A percentile compares a stretch with the other conserved stretches of the same genome.
Evolutionary conservation across 2,113 vertebrate genomes (phyloP).

Genomic region (Potamarius usumacintae): DNA sequence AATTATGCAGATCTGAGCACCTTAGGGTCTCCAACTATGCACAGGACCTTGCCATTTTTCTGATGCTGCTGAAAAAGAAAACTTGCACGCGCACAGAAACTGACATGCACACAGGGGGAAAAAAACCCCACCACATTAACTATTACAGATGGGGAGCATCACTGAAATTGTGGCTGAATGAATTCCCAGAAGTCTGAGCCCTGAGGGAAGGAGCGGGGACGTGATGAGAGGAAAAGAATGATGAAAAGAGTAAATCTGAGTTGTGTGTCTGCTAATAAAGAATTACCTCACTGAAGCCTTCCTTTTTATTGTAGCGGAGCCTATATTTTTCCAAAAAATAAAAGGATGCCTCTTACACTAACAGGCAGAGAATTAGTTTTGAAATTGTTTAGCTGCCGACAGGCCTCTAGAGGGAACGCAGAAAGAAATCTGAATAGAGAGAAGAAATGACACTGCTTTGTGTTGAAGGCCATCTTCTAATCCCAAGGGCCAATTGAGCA

Average conservation of each 20-base stretch:
- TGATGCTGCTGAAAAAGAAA: neutral
- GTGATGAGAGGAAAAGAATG: constrained; percentile 43
- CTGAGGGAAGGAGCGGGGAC: constrained; percentile 69
- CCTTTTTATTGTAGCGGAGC: constrained; percentile 63
- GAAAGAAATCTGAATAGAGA: constrained; percentile 47
- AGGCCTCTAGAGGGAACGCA: constrained; percentile 59
- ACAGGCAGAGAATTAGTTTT: constrained; percentile 70
- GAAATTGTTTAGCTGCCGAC: constrained; percentile 67
- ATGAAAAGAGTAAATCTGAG: constrained; percentile 65
- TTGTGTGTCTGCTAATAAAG: constrained; percentile 73
- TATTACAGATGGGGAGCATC: constrained; percentile 27
- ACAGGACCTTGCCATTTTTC: constrained; percentile 23
- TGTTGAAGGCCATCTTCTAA: constrained; percentile 40
- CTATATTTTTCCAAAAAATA: constrained; percentile 57
- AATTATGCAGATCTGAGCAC: constrained; percentile 53
- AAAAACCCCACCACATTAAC: constrained; percentile 23
- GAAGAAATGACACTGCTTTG: constrained; percentile 49
- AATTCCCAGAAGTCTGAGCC: constrained; percentile 52
- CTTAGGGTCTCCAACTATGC: constrained; percentile 32
- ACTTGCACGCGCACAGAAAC: neutral
- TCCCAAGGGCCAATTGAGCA: constrained; percentile 41
- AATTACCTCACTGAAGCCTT: constrained; percentile 61
- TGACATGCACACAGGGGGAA: neutral
- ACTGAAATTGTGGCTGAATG: constrained; percentile 22
- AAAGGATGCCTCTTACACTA: constrained; percentile 52